Evolutionary conservation across 2,113 vertebrate genomes (phyloP).

Genomic region (Nothocercus nigrocapillus): DNA sequence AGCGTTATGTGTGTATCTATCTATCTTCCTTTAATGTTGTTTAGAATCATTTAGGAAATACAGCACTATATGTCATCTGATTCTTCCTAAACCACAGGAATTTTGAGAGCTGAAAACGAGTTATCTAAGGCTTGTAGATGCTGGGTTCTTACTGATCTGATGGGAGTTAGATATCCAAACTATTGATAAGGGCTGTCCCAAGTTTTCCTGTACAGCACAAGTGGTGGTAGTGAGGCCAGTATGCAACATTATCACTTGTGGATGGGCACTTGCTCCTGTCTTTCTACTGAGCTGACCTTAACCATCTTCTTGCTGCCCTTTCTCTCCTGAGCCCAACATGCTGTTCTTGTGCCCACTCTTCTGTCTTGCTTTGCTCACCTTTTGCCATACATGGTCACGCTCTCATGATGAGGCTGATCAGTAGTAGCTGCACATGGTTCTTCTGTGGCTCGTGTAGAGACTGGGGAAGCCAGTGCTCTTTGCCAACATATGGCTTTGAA

Average conservation of each 20-base stretch:
- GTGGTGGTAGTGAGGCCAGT: background rate
- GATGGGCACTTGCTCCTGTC: background rate
- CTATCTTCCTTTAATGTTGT: background rate
- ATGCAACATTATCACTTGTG: background rate
- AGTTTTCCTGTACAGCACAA: background rate
- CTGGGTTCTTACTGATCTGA: background rate
- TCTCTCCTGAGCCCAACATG: background rate
- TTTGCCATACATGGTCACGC: background rate
- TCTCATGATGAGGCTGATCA: background rate
- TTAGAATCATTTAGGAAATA: background rate
- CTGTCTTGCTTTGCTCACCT: background rate
- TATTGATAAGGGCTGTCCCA: background rate
- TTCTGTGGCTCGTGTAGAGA: background rate
- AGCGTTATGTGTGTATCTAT: too few relatives aligned
- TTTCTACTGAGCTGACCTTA: background rate
- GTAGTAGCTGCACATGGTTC: background rate
- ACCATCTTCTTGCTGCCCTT: background rate
- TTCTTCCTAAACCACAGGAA: background rate
- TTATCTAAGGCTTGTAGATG: background rate
- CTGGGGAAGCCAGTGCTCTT: background rate
- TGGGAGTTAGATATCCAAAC: background rate
- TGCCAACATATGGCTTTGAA: background rate
- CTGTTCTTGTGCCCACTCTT: background rate
- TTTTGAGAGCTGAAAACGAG: background rate
- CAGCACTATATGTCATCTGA: background rate